Evolutionary conservation across 23 tunicate species (phyloP).

Genomic region (Clavelina lepadiformis): DNA sequence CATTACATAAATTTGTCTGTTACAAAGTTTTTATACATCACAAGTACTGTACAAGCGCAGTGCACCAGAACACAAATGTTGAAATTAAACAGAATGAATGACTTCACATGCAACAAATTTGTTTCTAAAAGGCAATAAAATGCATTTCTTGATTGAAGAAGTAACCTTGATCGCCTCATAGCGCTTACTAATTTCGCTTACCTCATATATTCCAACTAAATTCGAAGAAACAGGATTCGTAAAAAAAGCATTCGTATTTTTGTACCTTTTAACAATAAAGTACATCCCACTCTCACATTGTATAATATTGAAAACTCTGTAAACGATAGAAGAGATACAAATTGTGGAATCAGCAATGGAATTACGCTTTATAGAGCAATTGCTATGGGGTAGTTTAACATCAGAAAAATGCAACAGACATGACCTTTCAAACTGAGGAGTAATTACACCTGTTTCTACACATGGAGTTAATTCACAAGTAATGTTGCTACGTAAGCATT

Average conservation of each 20-base stretch:
- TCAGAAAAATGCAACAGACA: neutral
- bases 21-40: no score
- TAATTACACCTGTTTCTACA: neutral
- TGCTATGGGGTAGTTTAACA: neutral
- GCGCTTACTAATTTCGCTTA: neutral
- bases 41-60: no score
- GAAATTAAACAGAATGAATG: conserved; percentile 7
- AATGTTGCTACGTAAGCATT: neutral
- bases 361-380: neutral
- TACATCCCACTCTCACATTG: neutral
- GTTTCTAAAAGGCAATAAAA: conserved; percentile 3
- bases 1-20: no score
- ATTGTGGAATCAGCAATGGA: conserved; percentile 14
- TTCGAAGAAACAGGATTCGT: conserved; percentile 5
- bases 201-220: conserved; percentile 3
- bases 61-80: no score
- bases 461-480: neutral
- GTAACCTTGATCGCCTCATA: neutral
- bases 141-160: conserved; percentile 1
- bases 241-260: conserved; percentile 1
- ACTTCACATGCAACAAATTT: neutral
- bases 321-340: neutral
- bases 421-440: neutral
- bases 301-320: conserved; percentile 1
- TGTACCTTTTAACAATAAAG: conserved; percentile 1